Evolutionary conservation across 2,797 vertebrate species (phyloP).

Genomic region (Girardinus metallicus): DNA sequence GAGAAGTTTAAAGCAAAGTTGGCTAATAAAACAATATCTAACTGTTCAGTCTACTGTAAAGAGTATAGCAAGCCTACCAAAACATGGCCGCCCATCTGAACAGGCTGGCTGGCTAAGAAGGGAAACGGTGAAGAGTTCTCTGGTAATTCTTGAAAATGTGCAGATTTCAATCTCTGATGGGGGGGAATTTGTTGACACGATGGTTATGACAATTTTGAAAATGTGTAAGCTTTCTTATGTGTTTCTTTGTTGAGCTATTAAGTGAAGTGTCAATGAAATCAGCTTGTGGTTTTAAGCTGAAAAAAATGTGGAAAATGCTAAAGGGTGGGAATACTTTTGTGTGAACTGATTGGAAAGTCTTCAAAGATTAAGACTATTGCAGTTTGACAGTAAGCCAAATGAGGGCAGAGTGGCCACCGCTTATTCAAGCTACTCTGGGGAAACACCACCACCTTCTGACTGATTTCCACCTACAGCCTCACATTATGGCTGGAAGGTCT

Average conservation of each 20-base stretch:
- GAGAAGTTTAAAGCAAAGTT: not conserved
- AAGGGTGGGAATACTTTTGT: not conserved
- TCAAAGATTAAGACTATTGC: not conserved
- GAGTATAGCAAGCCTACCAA: not conserved
- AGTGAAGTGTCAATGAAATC: not conserved
- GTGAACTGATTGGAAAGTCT: not conserved
- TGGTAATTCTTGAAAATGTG: not conserved
- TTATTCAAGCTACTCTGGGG: not conserved
- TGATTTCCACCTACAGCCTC: not conserved
- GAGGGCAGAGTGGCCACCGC: not conserved
- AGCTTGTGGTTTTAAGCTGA: not conserved
- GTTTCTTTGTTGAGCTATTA: not conserved
- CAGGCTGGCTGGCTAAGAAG: not conserved
- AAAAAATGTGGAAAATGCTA: not conserved
- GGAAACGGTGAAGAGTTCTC: not conserved
- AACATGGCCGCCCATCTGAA: not conserved
- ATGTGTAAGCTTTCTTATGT: not conserved
- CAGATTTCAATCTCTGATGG: not conserved
- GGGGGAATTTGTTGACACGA: not conserved
- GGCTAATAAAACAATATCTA: not conserved
- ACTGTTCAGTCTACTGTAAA: not conserved
- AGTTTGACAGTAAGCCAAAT: not conserved
- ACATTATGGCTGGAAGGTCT: not conserved
- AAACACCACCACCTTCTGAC: constrained; percentile 70
- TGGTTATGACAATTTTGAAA: not conserved